These are phyloP conservation scores for Meteorus colon DNA, from an alignment of 2,888 invertebrate species.

Conservation along the genomic window DNA sequence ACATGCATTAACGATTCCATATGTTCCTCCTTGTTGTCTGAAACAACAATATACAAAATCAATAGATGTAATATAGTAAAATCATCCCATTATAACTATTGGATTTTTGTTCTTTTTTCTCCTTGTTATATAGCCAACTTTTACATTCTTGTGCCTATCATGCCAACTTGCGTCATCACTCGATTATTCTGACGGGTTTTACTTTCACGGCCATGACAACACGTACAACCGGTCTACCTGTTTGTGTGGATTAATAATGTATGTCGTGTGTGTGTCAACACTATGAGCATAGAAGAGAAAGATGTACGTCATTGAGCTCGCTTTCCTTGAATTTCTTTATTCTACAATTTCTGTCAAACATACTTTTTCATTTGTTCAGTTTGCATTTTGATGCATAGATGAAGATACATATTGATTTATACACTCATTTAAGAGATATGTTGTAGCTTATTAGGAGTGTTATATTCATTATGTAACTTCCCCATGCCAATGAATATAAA, in stretches of 20 bases:
- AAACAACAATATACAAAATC: constrained; percentile 1
- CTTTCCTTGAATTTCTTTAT: constrained; percentile 11
- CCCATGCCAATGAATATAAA: too few species aligned
- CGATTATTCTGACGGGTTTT: constrained; percentile 34
- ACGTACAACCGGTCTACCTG: constrained; percentile 28
- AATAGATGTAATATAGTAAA: not conserved
- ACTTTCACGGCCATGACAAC: constrained; percentile 43
- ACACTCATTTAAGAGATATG: too few species aligned
- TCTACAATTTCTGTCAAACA: too few species aligned
- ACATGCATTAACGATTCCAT: constrained; percentile 47
- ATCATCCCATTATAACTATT: not conserved
- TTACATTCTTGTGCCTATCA: constrained; percentile 17
- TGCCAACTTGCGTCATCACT: constrained; percentile 41
- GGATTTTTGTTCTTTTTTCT: constrained; percentile 2
- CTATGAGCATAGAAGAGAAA: constrained; percentile 18
- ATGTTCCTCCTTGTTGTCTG: constrained; percentile 53
- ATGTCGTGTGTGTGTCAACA: not conserved
- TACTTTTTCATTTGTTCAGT: too few species aligned
- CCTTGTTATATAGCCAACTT: constrained; percentile 32
- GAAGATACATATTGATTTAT: too few species aligned
- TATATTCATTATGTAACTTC: too few species aligned
- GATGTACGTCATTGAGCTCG: constrained; percentile 12
- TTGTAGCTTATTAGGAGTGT: too few species aligned
- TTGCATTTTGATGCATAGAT: too few species aligned
- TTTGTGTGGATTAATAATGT: not conserved